Evolutionary conservation across 2,113 vertebrate genomes (phyloP).

Genomic region (Lophochroa leadbeateri): DNA sequence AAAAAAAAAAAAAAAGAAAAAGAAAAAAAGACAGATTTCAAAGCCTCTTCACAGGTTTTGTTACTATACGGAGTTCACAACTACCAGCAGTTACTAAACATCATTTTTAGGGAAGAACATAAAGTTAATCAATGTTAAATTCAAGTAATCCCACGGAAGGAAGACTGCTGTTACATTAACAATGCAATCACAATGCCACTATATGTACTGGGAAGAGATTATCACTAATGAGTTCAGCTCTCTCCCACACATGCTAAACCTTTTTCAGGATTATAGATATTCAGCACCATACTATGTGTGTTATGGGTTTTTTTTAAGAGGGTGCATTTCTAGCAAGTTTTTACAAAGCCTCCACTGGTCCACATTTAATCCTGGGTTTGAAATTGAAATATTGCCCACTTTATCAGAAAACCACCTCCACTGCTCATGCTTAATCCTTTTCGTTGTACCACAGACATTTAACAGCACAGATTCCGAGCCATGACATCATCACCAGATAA

Average conservation of each 20-base stretch:
- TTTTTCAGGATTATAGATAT: background rate
- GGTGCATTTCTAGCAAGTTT: background rate
- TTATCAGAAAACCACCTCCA: background rate
- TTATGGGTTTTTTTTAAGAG: background rate
- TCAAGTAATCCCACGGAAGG: background rate
- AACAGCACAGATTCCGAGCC: background rate
- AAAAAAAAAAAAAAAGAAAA: background rate
- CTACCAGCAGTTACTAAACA: background rate
- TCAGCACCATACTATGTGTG: background rate
- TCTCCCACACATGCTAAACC: background rate
- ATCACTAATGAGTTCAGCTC: background rate
- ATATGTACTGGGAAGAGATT: background rate
- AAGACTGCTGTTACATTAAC: background rate
- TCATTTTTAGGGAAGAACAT: background rate
- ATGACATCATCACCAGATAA: background rate
- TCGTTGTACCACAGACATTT: background rate
- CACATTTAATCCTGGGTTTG: background rate
- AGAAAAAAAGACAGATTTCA: background rate
- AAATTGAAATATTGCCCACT: rapidly evolving
- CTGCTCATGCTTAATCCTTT: background rate
- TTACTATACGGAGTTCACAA: background rate
- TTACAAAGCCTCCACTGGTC: background rate
- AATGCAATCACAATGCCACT: background rate
- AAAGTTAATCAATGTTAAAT: background rate
- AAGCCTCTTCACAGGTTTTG: background rate